These are phyloP conservation scores for Diachasmimorpha longicaudata DNA, from an alignment of 1,140 invertebrate species.

Conservation along the genomic window DNA sequence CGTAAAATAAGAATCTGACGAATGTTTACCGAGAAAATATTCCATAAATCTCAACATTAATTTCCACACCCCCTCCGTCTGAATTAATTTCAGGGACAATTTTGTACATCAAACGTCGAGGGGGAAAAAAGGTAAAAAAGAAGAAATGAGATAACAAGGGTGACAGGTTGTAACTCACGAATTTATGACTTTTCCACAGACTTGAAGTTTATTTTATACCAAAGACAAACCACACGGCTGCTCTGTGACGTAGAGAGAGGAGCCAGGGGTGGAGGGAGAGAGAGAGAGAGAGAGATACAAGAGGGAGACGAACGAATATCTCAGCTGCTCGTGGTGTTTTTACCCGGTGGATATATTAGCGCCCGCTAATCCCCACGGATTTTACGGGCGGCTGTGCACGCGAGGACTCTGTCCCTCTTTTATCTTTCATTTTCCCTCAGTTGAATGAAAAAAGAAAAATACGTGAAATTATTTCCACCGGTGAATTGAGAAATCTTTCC, in stretches of 20 bases:
- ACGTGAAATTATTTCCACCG: neutral
- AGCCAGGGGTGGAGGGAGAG: neutral
- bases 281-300: neutral
- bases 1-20: neutral
- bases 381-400: conserved; percentile 48
- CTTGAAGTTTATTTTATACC: conserved; percentile 50
- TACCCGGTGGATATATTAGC: conserved; percentile 58
- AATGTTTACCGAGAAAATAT: neutral
- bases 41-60: neutral
- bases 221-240: conserved; percentile 45
- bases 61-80: neutral
- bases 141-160: neutral
- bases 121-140: neutral
- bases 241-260: neutral
- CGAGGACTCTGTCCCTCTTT: conserved; percentile 20
- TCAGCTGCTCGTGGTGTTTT: conserved; percentile 56
- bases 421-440: conserved; percentile 3
- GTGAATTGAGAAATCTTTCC: neutral
- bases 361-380: conserved; percentile 55
- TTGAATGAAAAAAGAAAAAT: neutral
- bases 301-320: conserved; percentile 47
- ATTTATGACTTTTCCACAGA: conserved; percentile 52
- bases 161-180: conserved; percentile 42
- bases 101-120: neutral
- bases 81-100: conserved; percentile 6